Conservation (phyloP, 1,140 invertebrate species). For the Diabrotica undecimpunctata region DNA sequence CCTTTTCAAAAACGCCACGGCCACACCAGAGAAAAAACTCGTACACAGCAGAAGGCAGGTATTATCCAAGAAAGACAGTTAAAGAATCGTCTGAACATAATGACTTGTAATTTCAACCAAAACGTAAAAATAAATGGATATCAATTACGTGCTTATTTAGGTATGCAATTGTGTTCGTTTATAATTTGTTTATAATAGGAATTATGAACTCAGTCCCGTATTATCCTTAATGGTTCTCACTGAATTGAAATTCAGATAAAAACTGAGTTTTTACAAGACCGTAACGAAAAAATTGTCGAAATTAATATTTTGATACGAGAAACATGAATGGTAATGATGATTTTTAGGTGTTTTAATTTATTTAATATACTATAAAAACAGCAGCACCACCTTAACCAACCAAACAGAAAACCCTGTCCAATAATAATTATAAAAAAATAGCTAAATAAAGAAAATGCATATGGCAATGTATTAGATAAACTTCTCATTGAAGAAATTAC, state of each 20-base stretch:
- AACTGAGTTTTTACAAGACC: neutral
- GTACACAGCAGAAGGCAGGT: neutral
- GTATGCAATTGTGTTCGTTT: slow-evolving; percentile 29
- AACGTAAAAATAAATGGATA: slow-evolving; percentile 33
- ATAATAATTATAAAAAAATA: too few species aligned
- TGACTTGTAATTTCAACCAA: slow-evolving; percentile 27
- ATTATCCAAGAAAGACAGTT: neutral
- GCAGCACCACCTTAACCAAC: too few species aligned
- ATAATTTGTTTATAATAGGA: slow-evolving; percentile 25
- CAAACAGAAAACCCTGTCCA: too few species aligned
- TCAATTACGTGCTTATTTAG: slow-evolving; percentile 33
- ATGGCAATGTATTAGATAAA: too few species aligned
- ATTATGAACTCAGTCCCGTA: slow-evolving; percentile 16
- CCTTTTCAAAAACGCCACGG: neutral
- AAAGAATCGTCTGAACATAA: slow-evolving; percentile 15
- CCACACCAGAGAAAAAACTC: neutral
- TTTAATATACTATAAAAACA: too few species aligned
- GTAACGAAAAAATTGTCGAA: too few species aligned
- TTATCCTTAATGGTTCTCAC: slow-evolving; percentile 16
- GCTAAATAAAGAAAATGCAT: too few species aligned
- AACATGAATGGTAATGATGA: too few species aligned
- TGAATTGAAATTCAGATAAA: slow-evolving; percentile 16
- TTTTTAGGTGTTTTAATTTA: too few species aligned
- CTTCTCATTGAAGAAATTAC: too few species aligned
- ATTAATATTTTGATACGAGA: too few species aligned